Conservation (phyloP, 2,797 vertebrate species). For the Chrosomus eos region DNA sequence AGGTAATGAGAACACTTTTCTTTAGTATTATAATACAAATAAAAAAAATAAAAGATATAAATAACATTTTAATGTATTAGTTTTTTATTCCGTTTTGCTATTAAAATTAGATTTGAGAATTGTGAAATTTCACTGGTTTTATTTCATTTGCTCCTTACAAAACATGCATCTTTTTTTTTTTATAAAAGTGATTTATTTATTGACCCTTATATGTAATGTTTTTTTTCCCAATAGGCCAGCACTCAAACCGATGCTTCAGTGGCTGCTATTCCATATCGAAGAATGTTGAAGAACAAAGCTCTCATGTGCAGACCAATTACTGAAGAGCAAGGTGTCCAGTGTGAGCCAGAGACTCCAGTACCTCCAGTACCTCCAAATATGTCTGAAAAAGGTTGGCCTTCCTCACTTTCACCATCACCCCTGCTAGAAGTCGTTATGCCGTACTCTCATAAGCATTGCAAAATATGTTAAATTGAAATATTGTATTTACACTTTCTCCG, state of each 20-base stretch:
- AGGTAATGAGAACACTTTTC: neutral
- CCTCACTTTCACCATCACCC: neutral
- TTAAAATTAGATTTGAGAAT: neutral
- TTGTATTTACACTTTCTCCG: neutral
- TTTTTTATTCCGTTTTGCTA: neutral
- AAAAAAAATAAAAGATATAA: neutral
- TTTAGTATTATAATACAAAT: neutral
- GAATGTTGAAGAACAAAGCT: conserved; percentile 96
- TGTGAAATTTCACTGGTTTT: neutral
- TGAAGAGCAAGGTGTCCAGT: conserved; percentile 89
- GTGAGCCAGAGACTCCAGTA: conserved; percentile 79
- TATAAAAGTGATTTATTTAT: neutral
- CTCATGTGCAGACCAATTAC: conserved; percentile 95
- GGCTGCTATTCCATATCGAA: conserved; percentile 74
- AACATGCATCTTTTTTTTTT: accelerated
- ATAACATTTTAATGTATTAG: neutral
- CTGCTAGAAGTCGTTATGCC: neutral
- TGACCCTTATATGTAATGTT: neutral
- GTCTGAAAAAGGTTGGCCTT: conserved; percentile 35
- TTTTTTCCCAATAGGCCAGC: conserved; percentile 81
- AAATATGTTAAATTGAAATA: neutral
- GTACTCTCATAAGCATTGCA: neutral
- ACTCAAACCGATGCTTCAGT: conserved; percentile 92
- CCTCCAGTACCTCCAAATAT: conserved; percentile 63
- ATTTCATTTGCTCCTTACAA: neutral